Evolutionary conservation across 2,113 vertebrate species (phyloP), one percentile per base, ranked within the genome.

Genomic region (Piliocolobus tephrosceles): DNA sequence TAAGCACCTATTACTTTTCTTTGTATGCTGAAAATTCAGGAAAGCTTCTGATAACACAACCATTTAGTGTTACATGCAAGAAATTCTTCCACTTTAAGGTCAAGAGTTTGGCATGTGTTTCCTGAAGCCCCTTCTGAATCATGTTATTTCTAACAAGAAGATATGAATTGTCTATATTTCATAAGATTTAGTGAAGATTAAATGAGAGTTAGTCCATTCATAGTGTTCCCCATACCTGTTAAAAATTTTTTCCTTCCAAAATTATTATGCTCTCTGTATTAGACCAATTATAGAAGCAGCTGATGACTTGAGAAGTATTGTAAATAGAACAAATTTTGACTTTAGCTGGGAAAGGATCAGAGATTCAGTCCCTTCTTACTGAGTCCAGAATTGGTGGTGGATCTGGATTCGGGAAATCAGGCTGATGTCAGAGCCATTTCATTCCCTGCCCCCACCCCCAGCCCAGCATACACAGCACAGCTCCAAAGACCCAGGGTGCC

Each of bases 91-190:
- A 14, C 18, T 58, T 1, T 57, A 66, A 27, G 40, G 10, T 40
- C 70, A 38, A 66, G 64, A 58, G 58, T 82, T 64, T 58, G 61
- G 25, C 57, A 43, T 68, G 66, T 88, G 64, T 30, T 91, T 94
- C 90, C 78, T 82, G 81, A 83, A 95, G 72, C 23, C 16, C 14
- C 76, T 93, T 90, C 84, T 55, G 78, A 81, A 70, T 64, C n/a
- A 7, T 18, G 38, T 25, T 81, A 38, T 95, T 95, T 96, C 92
- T 76, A 27, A 89, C 57, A 89, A 43, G 30, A 88, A 79, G 27
- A 10, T 32, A 82, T 0, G 6, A 35, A 61, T 43, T 43, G 47
- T 55, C 13, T 66, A 8, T 93, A 66, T 47, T 78, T 95, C 6
- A 20, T 18, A 95, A 81, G 17, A 40, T 32, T 66, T 2, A n/a